These are phyloP conservation scores for Samia ricini DNA, from an alignment of 1,140 invertebrate species.

Conservation along the genomic window DNA sequence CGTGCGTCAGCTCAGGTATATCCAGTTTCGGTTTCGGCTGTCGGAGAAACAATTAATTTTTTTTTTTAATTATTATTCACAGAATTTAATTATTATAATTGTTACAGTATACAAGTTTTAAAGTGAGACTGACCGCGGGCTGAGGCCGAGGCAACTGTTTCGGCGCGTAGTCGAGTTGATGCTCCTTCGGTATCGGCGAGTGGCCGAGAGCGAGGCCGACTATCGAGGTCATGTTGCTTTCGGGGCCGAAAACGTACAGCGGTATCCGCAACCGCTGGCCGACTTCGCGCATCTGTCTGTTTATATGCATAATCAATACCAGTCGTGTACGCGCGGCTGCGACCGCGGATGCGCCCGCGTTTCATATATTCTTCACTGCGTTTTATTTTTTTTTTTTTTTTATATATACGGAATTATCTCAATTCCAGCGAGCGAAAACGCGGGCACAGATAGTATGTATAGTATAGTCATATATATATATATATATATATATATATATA, in stretches of 20 bases:
- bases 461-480: too few relatives aligned
- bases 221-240: constrained; percentile 99
- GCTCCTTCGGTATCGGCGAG: constrained; percentile 86
- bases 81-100: too few relatives aligned
- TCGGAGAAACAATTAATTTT: not conserved
- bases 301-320: not conserved
- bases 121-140: constrained; percentile 33
- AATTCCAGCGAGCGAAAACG: too few relatives aligned
- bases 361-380: too few relatives aligned
- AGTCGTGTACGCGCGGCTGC: too few relatives aligned
- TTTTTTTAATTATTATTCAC: too few relatives aligned
- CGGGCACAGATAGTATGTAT: too few relatives aligned
- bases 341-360: too few relatives aligned
- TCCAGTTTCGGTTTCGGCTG: constrained; percentile 51
- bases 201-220: constrained; percentile 98
- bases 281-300: constrained; percentile 93
- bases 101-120: too few relatives aligned
- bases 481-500: too few relatives aligned
- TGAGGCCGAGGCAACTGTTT: constrained; percentile 58
- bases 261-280: constrained; percentile 94
- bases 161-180: constrained; percentile 67
- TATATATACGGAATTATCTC: too few relatives aligned
- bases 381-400: too few relatives aligned
- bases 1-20: constrained; percentile 42
- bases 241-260: constrained; percentile 97